phyloP scores from a whole-genome alignment of 1,140 invertebrate genomes.

The Sinonovacula constricta region DNA sequence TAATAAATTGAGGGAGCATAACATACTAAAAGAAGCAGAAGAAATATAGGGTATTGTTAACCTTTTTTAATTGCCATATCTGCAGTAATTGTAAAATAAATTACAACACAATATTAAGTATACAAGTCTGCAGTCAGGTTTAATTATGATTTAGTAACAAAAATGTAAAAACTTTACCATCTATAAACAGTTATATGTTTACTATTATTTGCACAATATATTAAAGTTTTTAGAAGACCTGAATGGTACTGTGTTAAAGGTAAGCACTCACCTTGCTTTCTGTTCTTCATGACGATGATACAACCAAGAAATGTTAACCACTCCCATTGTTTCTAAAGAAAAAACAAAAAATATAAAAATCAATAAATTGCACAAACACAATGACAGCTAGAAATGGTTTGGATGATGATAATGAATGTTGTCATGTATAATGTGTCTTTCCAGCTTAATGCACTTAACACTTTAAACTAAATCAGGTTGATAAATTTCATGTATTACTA shows the following conservation, averaged over 20 bases:
- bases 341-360: conserved; percentile 48
- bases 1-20: too few species aligned
- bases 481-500: background rate
- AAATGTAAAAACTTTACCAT: background rate
- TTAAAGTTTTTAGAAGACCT: conserved; percentile 8
- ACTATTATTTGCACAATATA: too few species aligned
- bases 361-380: background rate
- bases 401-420: background rate
- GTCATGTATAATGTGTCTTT: background rate
- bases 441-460: background rate
- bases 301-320: conserved; percentile 96
- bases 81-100: conserved; percentile 6
- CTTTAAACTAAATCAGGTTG: background rate
- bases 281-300: conserved; percentile 93
- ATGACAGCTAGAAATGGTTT: background rate
- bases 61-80: too few species aligned
- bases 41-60: too few species aligned
- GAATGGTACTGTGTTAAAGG: background rate
- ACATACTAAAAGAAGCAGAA: too few species aligned
- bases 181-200: too few species aligned
- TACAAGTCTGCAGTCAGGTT: background rate
- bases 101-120: background rate
- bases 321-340: conserved; percentile 91
- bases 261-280: conserved; percentile 86
- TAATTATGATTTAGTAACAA: background rate